Percentiles rank a stretch among this genome's conserved stretches.
Conservation (phyloP, 2,113 vertebrate species). For the Tylochromis polylepis region DNA sequence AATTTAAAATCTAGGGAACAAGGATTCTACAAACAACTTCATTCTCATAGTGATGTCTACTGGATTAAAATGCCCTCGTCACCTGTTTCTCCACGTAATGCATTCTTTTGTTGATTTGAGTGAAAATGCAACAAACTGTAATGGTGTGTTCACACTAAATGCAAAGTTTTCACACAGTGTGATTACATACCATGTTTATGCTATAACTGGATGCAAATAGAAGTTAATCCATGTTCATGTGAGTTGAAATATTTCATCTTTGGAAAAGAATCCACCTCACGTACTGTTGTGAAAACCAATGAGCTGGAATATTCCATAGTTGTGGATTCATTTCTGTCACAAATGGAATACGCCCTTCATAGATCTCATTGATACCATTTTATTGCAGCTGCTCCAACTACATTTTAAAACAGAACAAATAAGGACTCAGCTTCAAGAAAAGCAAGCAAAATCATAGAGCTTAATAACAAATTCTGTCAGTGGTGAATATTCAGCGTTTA, state of each 20-base stretch:
- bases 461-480: neutral
- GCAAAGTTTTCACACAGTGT: neutral
- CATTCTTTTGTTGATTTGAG: neutral
- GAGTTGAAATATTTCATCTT: neutral
- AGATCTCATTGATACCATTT: neutral
- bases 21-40: neutral
- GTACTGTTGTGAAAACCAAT: neutral
- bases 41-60: fast-evolving
- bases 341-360: neutral
- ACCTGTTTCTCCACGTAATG: neutral
- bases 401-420: neutral
- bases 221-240: neutral
- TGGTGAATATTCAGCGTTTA: neutral
- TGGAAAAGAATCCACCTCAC: neutral
- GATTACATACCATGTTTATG: neutral
- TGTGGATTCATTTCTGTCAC: neutral
- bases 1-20: neutral
- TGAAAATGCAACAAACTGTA: neutral
- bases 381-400: neutral
- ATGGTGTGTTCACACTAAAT: neutral
- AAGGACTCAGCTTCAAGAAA: neutral
- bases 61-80: neutral
- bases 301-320: neutral
- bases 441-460: neutral
- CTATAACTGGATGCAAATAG: neutral